A percentile compares a stretch with the other conserved stretches of the same genome.
Evolutionary conservation across 2,113 vertebrate species (phyloP).

Genomic region (Xiphophorus maculatus): DNA sequence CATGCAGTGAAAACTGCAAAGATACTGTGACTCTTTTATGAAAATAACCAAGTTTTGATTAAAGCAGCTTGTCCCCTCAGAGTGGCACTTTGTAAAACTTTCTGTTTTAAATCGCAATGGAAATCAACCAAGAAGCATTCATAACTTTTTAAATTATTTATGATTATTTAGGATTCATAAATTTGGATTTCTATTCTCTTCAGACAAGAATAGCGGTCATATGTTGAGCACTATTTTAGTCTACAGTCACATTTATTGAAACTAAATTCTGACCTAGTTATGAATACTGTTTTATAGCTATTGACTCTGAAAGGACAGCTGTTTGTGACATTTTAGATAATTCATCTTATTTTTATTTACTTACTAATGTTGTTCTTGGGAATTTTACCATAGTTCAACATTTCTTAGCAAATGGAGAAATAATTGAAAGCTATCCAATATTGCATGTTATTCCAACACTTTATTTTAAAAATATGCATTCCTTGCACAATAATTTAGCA

Average conservation of each 20-base stretch:
- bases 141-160: too few species aligned
- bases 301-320: background rate
- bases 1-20: background rate
- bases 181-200: background rate
- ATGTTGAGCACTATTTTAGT: background rate
- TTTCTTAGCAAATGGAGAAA: background rate
- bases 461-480: conserved; percentile 33
- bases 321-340: background rate
- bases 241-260: background rate
- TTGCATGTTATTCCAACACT: conserved; percentile 3
- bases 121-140: background rate
- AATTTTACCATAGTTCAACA: background rate
- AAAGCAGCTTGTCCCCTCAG: background rate
- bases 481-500: too few species aligned
- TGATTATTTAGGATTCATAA: too few species aligned
- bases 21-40: background rate
- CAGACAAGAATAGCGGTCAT: background rate
- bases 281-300: background rate
- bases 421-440: background rate
- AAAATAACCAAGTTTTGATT: background rate
- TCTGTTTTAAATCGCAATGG: background rate
- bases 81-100: too few species aligned
- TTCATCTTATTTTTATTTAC: background rate
- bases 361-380: background rate
- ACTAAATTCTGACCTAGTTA: background rate